Evolutionary conservation across 2,888 invertebrate species (phyloP).

Genomic region (Agonopterix heracliana): DNA sequence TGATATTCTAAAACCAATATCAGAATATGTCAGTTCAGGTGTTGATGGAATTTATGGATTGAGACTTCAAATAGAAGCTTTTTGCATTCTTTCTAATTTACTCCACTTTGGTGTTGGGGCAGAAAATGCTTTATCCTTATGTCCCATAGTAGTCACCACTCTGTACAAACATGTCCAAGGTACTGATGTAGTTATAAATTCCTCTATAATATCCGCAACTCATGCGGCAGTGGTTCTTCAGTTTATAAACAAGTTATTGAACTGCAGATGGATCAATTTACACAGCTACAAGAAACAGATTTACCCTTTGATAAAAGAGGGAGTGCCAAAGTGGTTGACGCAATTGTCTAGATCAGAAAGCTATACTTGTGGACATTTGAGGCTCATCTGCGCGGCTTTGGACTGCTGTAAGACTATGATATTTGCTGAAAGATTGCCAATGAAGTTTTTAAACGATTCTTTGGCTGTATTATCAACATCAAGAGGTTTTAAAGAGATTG

Average conservation of each 20-base stretch:
- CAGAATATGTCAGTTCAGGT: constrained; percentile 73
- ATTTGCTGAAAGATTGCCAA: constrained; percentile 37
- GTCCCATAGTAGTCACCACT: constrained; percentile 72
- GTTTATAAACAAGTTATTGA: constrained; percentile 49
- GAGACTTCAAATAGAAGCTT: constrained; percentile 79
- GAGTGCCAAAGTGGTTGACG: constrained; percentile 65
- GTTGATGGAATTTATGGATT: constrained; percentile 70
- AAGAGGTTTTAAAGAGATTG: constrained; percentile 55
- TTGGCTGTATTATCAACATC: constrained; percentile 54
- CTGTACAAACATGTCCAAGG: constrained; percentile 77
- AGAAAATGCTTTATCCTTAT: constrained; percentile 62
- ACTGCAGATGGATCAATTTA: constrained; percentile 29
- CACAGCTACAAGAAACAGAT: constrained; percentile 47
- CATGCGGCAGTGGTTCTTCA: constrained; percentile 76
- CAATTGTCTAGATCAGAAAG: constrained; percentile 52
- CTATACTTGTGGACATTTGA: constrained; percentile 65
- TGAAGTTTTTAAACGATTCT: constrained; percentile 44
- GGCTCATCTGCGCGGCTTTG: constrained; percentile 49
- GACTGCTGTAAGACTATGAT: constrained; percentile 55
- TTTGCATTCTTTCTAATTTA: constrained; percentile 75
- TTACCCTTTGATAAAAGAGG: constrained; percentile 56
- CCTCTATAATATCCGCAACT: constrained; percentile 70
- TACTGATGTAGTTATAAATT: constrained; percentile 63
- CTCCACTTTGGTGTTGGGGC: constrained; percentile 68
- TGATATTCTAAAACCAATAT: constrained; percentile 70